phyloP scores from a whole-genome alignment of 2,888 invertebrate species.

The Tiliacea aurago region DNA sequence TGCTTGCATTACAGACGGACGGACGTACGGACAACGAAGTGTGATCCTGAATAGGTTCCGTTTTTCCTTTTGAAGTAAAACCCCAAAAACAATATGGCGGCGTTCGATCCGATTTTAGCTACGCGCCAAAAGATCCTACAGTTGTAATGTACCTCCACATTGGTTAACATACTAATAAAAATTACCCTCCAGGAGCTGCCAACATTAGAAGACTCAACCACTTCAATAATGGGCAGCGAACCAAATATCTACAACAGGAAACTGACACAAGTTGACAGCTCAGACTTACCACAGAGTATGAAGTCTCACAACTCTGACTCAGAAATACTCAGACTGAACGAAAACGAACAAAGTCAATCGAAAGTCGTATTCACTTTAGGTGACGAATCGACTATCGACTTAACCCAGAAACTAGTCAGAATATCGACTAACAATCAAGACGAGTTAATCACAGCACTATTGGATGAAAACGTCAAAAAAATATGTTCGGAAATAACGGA shows the following conservation, averaged over 20 bases:
- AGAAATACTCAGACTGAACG: constrained; percentile 77
- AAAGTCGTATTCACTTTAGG: constrained; percentile 85
- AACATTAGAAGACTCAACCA: constrained; percentile 81
- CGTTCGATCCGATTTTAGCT: neutral
- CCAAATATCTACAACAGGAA: constrained; percentile 87
- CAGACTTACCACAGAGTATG: constrained; percentile 64
- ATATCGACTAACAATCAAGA: constrained; percentile 85
- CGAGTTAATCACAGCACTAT: constrained; percentile 66
- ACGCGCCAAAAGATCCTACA: neutral
- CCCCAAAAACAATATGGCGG: neutral
- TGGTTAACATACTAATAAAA: constrained; percentile 4
- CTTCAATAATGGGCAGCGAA: constrained; percentile 88
- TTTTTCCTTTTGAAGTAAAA: too few species aligned
- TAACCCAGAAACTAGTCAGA: constrained; percentile 77
- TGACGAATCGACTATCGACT: constrained; percentile 68
- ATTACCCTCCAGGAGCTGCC: constrained; percentile 78
- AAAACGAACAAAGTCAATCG: constrained; percentile 59
- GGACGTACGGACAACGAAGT: too few species aligned
- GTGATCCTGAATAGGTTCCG: too few species aligned
- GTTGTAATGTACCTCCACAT: neutral
- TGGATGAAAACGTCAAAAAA: constrained; percentile 79
- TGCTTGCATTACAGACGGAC: neutral
- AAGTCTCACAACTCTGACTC: constrained; percentile 84
- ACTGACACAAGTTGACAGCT: constrained; percentile 67
- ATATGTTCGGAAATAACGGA: constrained; percentile 84